Base-by-base conservation (phyloP, 2,888 invertebrate species). In the Ptycholaimellus sp. region DNA sequence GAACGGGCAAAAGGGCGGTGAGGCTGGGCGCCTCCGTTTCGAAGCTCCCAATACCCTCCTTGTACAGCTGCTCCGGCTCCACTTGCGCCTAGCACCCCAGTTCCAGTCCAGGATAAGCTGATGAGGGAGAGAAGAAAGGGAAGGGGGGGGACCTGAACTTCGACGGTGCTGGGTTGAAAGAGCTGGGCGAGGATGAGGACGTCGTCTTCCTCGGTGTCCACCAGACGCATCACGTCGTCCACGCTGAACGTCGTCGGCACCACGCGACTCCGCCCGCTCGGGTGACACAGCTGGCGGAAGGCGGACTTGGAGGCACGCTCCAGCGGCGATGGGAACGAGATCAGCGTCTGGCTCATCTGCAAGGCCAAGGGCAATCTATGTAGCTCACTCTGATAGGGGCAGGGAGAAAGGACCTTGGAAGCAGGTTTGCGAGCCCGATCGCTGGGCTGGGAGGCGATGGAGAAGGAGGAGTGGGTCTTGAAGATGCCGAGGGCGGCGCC, bases 161-260 rank as follows among this genome's bases (percentile, higher is more conserved):
- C n/a, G n/a, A n/a, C n/a, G n/a, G n/a, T n/a, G n/a, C 14, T 11
- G 14, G 33, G 16, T 13, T 23, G 20, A 5, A 19, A 33, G 18
- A 38, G 23, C 20, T 33, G 28, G 14, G 38, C 20, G 13, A 40
- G 14, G n/a, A 40, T 14, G 7, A 37, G 13, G 13, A 36, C n/a
- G 37, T 40, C 37, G 11, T 22, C 28, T 21, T 39, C 39, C n/a
- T 40, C 47, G 13, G 44, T 47, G 31, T 49, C 46, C 18, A 49
- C 49, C 11, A 47, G 37, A 23, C 44, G 36, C 52, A 54, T 53
- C 7, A 53, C 53, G 30, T 53, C 53, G 37, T 53, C 53, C 14
- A 54, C 46, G 2, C 52, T 53, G 2, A 49, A 35, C 4, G 49
- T 38, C 9, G 47, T 38, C 4, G 53, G 48, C 4, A 49, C 28